Conservation (phyloP, 2,888 invertebrate species). For the Meloe dianella region DNA sequence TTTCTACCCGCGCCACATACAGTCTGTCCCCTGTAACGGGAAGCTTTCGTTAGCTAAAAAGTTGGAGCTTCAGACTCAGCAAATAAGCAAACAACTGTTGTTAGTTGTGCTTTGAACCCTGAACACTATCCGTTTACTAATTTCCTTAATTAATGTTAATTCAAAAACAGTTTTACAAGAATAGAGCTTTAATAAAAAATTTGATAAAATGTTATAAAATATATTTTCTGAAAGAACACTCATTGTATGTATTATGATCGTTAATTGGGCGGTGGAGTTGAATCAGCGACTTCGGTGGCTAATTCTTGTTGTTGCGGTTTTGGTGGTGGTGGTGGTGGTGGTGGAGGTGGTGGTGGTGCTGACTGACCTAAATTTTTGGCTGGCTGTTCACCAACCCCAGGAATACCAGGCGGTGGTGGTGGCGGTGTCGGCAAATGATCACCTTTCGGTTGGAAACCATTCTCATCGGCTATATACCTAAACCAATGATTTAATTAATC, state of each 20-base stretch:
- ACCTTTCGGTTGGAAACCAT: conserved; percentile 73
- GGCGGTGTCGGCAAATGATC: conserved; percentile 68
- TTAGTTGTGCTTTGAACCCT: too few relatives aligned
- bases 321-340: background rate
- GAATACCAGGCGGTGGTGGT: conserved; percentile 53
- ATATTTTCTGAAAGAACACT: background rate
- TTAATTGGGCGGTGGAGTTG: background rate
- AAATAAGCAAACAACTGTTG: too few relatives aligned
- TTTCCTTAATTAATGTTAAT: background rate
- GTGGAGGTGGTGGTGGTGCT: conserved; percentile 24
- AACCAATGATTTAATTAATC: conserved; percentile 21
- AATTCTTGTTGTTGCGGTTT: background rate
- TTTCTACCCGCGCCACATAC: too few relatives aligned
- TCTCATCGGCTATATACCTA: conserved; percentile 75
- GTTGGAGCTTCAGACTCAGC: too few relatives aligned
- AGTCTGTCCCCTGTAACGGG: too few relatives aligned
- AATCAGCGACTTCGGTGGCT: background rate
- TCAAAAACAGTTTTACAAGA: background rate
- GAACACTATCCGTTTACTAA: too few relatives aligned
- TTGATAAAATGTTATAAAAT: background rate
- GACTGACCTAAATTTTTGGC: conserved; percentile 16
- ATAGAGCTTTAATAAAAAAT: conserved; percentile 1
- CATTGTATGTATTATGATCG: background rate
- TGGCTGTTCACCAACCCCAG: conserved; percentile 5
- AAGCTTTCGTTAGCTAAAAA: too few relatives aligned